Percentiles rank a stretch among this genome's conserved stretches.
phyloP scores from a whole-genome alignment of 2,888 invertebrate species.

The Bembecia ichneumoniformis region DNA sequence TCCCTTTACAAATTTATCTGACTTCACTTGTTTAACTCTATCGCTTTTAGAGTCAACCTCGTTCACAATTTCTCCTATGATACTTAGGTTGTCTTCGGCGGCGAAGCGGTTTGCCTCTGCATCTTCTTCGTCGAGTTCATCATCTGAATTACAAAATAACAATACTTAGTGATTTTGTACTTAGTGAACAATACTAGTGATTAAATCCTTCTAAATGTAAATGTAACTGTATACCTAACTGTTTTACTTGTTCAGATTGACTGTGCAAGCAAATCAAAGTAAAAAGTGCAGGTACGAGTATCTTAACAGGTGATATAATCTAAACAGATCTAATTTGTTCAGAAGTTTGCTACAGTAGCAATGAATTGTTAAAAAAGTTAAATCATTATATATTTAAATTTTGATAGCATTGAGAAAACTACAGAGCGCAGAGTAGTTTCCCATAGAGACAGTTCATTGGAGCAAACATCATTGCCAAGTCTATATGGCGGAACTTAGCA shows the following conservation, averaged over 20 bases:
- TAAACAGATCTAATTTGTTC: too few relatives aligned
- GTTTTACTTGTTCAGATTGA: background rate
- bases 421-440: too few relatives aligned
- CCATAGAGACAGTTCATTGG: too few relatives aligned
- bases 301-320: too few relatives aligned
- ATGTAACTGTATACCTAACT: background rate
- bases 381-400: too few relatives aligned
- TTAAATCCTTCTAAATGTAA: background rate
- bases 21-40: slow-evolving; percentile 16
- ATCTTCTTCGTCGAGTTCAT: slow-evolving; percentile 30
- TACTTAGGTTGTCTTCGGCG: slow-evolving; percentile 47
- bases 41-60: slow-evolving; percentile 20
- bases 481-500: too few relatives aligned
- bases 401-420: too few relatives aligned
- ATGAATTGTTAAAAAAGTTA: too few relatives aligned
- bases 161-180: background rate
- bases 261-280: background rate
- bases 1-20: slow-evolving; percentile 38
- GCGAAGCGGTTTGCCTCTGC: slow-evolving; percentile 57
- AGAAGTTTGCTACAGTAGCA: too few relatives aligned
- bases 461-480: too few relatives aligned
- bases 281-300: background rate
- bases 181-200: too few relatives aligned
- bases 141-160: slow-evolving; percentile 18
- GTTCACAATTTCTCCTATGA: slow-evolving; percentile 49